Conservation (phyloP, 2,113 vertebrate genomes). For the Ptilonorhynchus violaceus region DNA sequence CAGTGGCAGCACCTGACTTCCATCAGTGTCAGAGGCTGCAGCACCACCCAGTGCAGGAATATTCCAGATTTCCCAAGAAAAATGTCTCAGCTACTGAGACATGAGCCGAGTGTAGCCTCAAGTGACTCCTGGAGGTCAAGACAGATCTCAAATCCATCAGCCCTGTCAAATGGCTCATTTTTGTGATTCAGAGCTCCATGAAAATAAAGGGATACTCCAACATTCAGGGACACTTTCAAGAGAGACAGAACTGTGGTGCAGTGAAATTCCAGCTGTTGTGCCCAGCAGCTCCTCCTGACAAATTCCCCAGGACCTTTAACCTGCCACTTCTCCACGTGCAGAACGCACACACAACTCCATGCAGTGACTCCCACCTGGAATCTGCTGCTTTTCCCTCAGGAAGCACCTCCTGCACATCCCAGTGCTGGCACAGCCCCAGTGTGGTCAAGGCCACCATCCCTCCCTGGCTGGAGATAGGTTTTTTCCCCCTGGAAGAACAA, state of each 20-base stretch:
- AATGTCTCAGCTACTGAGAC: background rate
- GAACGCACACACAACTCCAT: background rate
- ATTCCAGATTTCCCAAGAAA: background rate
- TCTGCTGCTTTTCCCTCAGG: background rate
- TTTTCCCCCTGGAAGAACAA: accelerated
- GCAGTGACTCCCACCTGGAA: accelerated
- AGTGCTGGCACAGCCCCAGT: accelerated
- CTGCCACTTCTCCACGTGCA: background rate
- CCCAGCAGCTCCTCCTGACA: background rate
- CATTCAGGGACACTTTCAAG: background rate
- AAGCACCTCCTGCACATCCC: background rate
- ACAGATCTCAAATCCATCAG: background rate
- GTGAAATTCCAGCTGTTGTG: accelerated
- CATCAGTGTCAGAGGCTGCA: background rate
- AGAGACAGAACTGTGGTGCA: background rate
- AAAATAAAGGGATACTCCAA: too few species aligned
- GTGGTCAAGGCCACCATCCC: accelerated
- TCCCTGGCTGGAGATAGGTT: background rate
- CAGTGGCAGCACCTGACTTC: too few species aligned
- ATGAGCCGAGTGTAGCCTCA: background rate
- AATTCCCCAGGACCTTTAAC: background rate
- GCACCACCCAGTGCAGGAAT: background rate
- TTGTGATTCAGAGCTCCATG: background rate
- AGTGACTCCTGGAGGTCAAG: background rate
- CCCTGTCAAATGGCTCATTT: accelerated